Evolutionary conservation across 2,113 vertebrate species (phyloP), one percentile per base, ranked within the genome.

Genomic region (Tupaia chinensis): DNA sequence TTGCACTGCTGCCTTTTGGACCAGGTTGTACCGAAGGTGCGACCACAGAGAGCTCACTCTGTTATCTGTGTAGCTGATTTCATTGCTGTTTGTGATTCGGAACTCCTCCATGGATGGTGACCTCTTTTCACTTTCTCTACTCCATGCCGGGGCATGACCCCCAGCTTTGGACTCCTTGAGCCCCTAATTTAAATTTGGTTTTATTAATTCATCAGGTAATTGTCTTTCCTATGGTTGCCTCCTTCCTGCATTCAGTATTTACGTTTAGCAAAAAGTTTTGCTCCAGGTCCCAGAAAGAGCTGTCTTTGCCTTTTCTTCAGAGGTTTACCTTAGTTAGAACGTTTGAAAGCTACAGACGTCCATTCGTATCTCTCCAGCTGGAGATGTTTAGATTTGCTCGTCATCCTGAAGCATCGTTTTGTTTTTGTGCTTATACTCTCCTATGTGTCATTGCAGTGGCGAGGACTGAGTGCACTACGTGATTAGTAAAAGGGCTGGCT

Each of bases 1-100:
- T 88, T 99, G 99, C 98, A 99, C 99, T 95, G 99, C 99, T 77
- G 99, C 99, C 69, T 99, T 99, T 98, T 99, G 99, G 99, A 99
- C 99, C 96, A 99, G 99, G 97, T 99, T 99, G 44, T 99, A 99
- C 98, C 99, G 98, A 98, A 99, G 99, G 99, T 99, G 96, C 98
- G 98, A 76, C 76, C 84, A 23, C 15, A 68, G 69, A 86, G 69
- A 61, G 5, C 89, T 72, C 74, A 20, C 89, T 89, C 11, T 84
- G 17, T 34, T 80, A 29, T 92, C 9, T 89, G 44, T 92, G 19
- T 82, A 25, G 74, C 34, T 91, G 61, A n/a, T 74, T 96, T 93
- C 77, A 84, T 94, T 93, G 80, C 63, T 69, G 20, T 94, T 56
- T 79, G 61, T 94, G 79, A 92, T 87, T 95, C 74, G 91, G 83